These are phyloP conservation scores for Arctia plantaginis DNA, from an alignment of 2,888 invertebrate species.

Conservation along the genomic window DNA sequence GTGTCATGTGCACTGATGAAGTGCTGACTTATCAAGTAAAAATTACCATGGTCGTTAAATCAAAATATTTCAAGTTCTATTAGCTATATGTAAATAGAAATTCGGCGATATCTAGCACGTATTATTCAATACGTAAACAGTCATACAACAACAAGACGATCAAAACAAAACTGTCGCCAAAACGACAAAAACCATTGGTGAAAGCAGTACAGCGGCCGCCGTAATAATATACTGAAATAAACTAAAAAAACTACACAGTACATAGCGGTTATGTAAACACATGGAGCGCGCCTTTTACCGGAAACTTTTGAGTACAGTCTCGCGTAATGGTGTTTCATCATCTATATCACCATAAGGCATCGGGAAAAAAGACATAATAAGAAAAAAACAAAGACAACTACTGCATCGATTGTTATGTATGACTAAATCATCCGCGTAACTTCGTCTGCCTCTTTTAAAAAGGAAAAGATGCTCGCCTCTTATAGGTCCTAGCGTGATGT, in stretches of 20 bases:
- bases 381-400: neutral
- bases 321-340: slow-evolving; percentile 1
- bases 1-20: too few species aligned
- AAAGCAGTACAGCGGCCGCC: neutral
- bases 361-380: neutral
- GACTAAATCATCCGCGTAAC: too few species aligned
- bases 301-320: slow-evolving; percentile 26
- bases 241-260: slow-evolving; percentile 22
- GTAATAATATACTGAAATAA: slow-evolving; percentile 14
- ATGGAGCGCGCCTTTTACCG: slow-evolving; percentile 39
- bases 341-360: neutral
- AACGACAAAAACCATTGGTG: neutral
- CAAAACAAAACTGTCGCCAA: neutral
- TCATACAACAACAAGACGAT: neutral
- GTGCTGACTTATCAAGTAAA: too few species aligned
- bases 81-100: neutral
- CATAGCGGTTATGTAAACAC: slow-evolving; percentile 34
- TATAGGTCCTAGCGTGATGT: too few species aligned
- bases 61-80: neutral
- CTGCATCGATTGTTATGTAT: neutral
- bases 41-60: too few species aligned
- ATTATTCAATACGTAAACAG: neutral
- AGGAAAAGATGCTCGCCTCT: too few species aligned
- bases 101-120: neutral
- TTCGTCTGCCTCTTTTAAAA: too few species aligned